These are phyloP conservation scores for Potamarius usumacintae DNA, from an alignment of 2,113 vertebrate genomes.

Conservation along the genomic window DNA sequence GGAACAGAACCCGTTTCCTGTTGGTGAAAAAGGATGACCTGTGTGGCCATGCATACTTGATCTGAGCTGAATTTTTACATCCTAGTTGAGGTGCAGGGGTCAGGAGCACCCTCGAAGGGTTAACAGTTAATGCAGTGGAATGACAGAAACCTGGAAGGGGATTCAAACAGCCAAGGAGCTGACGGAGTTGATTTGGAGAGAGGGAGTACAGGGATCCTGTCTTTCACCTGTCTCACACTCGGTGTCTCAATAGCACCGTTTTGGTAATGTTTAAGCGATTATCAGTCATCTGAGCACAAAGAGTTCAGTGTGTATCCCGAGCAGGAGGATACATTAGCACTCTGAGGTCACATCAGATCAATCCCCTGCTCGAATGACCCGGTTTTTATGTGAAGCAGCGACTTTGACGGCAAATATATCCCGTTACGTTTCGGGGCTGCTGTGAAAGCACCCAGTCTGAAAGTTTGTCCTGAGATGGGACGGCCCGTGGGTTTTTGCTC, in stretches of 20 bases:
- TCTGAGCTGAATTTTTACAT: not conserved
- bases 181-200: not conserved
- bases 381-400: constrained; percentile 28
- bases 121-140: not conserved
- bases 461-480: not conserved
- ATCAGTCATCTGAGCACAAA: constrained; percentile 29
- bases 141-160: constrained; percentile 31
- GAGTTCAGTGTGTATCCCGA: constrained; percentile 28
- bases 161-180: not conserved
- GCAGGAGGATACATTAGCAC: constrained; percentile 38
- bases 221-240: constrained; percentile 24
- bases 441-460: not conserved
- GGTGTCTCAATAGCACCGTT: not conserved
- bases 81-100: constrained; percentile 4
- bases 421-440: not conserved
- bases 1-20: no score
- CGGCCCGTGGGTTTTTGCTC: not conserved
- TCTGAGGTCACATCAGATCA: constrained; percentile 19
- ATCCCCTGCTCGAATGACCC: constrained; percentile 32
- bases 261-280: constrained; percentile 35
- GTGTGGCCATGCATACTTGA: not conserved
- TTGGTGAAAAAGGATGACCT: not conserved
- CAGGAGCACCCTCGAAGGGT: constrained; percentile 39
- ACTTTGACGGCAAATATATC: not conserved
- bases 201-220: not conserved